phyloP scores from a whole-genome alignment of 2,113 vertebrate species.

The Suncus etruscus region DNA sequence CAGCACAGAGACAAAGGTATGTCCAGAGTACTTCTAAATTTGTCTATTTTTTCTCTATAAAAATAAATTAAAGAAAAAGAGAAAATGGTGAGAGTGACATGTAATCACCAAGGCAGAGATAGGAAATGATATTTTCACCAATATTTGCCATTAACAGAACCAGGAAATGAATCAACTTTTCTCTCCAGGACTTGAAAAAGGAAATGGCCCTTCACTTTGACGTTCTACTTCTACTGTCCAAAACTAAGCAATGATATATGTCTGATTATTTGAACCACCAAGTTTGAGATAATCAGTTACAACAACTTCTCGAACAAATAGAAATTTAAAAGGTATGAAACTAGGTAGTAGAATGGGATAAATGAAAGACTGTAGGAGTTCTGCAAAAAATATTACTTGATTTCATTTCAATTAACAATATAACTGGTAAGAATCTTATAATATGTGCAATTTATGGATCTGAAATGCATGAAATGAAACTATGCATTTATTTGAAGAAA shows the following conservation, averaged over 20 bases:
- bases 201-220: too few relatives aligned
- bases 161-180: too few relatives aligned
- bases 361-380: neutral
- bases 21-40: too few relatives aligned
- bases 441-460: neutral
- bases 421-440: neutral
- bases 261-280: neutral
- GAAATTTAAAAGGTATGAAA: neutral
- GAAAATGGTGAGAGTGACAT: too few relatives aligned
- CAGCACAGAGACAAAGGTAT: too few relatives aligned
- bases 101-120: neutral
- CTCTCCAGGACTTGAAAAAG: neutral
- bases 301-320: neutral
- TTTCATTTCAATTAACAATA: neutral
- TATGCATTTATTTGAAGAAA: neutral
- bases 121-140: neutral
- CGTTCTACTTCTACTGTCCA: neutral
- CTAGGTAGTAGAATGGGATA: neutral
- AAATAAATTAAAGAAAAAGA: too few relatives aligned
- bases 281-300: neutral
- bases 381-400: neutral
- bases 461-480: neutral
- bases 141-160: too few relatives aligned
- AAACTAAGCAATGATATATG: neutral
- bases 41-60: too few relatives aligned